Base-by-base conservation (phyloP, 2,797 vertebrate species). In the Picus viridis region DNA sequence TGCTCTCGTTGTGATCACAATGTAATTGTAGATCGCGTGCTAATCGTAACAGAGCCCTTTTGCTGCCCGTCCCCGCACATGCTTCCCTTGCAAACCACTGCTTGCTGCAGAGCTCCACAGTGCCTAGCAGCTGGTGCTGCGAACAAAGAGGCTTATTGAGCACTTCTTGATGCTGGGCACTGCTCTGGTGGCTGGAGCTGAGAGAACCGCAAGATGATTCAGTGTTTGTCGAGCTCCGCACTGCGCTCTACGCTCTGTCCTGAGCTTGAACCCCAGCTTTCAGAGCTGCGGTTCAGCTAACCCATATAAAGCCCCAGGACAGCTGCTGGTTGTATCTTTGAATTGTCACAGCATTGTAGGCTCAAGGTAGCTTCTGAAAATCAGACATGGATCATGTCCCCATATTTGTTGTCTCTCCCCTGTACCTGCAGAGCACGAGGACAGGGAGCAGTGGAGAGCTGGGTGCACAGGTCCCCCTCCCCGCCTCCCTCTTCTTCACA, bases 91-190 rank as follows among this genome's bases (percentile, higher is more conserved):
- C 58, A 82, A 80, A 74, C 20, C 71, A 9, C 71, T 54, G 56
- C 62, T 65, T 29, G 12, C 75, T 67, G 90, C 92, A 83, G 23
- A 79, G 34, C 58, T 27, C n/a, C 76, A 7, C 39, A 16, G 32
- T 2, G 51, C 88, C 88, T 72, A 58, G 93, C 94, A 95, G 94
- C 92, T 96, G 96, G 57, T 84, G 83, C 88, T 82, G 78, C 1
- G 3, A 90, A 93, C 92, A 95, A 95, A 94, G 93, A 19, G 73
- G 56, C 64, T 90, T 64, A 87, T 81, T 94, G 92, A 94, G 76
- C 79, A 4, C 26, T 90, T 54, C 90, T 32, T 36, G 67, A 54
- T 75, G 84, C 83, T 83, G 67, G 65, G 59, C 79, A 14, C 62
- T 64, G 88, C 70, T 83, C 82, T 78, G 92, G 67, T 89, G 78